Evolutionary conservation across 2,113 vertebrate species (phyloP), one percentile per base, ranked within the genome.

Genomic region (Ariopsis seemanni): DNA sequence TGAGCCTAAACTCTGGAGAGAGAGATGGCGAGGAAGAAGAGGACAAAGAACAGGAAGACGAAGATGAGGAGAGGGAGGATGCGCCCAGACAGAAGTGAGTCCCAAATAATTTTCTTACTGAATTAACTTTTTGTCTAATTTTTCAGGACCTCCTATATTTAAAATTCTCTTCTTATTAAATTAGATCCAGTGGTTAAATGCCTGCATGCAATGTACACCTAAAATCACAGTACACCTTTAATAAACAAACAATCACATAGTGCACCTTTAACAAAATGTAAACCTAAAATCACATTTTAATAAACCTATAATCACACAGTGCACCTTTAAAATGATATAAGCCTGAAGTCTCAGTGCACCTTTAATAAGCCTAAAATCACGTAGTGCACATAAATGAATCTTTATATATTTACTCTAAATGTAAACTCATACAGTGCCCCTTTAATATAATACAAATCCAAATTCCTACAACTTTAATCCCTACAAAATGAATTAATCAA

Each of bases 21-120:
- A 91, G 86, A 60, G 91, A 95, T 86, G 89, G 93, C 74, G 90
- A 90, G 50, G 88, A 87, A 12, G 78, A 93, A 7, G 91, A 93
- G 0, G 84, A 93, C 12, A 92, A 90, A 8, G 89, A 92, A 83
- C 93, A 95, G 17, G 94, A 96, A 8, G 94, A 94, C 14, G 91
- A 90, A 7, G 74, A 86, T 0, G 93, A 94, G 4, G 94, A 95
- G 42, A 86, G 87, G 1, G 93, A 95, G 63, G 94, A 96, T 77
- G 71, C 88, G 7, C 93, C 94, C 48, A 97, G 92, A 85, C 96
- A 96, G 86, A 99, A 96, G 98, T 99, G 85, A 72, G 91, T 72
- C n/a, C 9, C 34, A 67, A 22, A 75, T 57, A 11, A 34, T 53
- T 27, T 78, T 78, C 12, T 6, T 53, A 4, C 7, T 30, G 7